Conservation (phyloP, 2,113 vertebrate species). For the Xiphias gladius region DNA sequence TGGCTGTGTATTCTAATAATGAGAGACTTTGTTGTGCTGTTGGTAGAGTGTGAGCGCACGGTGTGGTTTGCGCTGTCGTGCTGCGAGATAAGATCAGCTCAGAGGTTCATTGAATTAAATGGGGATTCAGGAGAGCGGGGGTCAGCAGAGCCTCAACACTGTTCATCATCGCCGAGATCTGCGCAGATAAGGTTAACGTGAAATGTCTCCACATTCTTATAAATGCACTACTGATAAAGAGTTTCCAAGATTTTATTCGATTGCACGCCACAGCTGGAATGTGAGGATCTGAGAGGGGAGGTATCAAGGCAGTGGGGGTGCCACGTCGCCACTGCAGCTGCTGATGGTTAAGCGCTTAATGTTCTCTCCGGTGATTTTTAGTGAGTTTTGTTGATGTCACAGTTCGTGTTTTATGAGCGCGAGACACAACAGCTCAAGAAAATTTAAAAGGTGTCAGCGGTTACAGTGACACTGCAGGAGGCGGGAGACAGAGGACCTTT, state of each 20-base stretch:
- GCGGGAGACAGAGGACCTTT: background rate
- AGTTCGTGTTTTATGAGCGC: background rate
- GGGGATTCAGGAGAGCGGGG: background rate
- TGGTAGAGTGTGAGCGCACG: background rate
- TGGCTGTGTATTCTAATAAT: no score
- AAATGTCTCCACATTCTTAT: background rate
- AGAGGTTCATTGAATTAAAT: background rate
- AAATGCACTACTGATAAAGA: background rate
- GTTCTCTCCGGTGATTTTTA: background rate
- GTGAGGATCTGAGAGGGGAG: background rate
- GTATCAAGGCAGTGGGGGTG: background rate
- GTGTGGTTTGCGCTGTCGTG: background rate
- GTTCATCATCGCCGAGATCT: slow-evolving; percentile 8
- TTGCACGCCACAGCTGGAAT: background rate
- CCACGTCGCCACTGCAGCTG: background rate
- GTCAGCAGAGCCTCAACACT: background rate
- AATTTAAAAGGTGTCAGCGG: background rate
- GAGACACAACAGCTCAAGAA: background rate
- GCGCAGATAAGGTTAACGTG: background rate
- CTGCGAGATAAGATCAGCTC: no score
- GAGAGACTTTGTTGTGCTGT: background rate
- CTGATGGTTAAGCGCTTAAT: background rate
- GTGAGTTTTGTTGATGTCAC: background rate
- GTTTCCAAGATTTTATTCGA: background rate
- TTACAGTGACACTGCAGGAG: no score